A percentile compares a stretch with the other conserved stretches of the same genome.
phyloP scores from a whole-genome alignment of 2,113 vertebrate species.

The Ancistrus triradiatus region DNA sequence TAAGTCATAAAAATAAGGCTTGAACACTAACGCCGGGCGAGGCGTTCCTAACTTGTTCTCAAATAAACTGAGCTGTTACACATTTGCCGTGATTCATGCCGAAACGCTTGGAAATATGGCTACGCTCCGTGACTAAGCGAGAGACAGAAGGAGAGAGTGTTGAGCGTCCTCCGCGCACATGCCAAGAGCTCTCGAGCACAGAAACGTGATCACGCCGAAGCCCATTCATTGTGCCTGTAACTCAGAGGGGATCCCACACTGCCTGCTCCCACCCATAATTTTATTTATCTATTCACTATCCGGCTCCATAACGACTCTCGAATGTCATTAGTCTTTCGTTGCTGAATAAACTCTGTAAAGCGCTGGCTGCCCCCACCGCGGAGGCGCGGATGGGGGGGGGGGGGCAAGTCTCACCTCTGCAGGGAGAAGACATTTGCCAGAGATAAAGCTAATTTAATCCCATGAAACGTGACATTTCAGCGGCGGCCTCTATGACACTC shows the following conservation, averaged over 20 bases:
- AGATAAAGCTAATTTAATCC: conserved; percentile 48
- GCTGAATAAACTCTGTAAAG: conserved; percentile 20
- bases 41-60: too few species aligned
- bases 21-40: too few species aligned
- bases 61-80: too few species aligned
- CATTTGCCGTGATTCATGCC: not conserved
- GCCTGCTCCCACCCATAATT: conserved; percentile 20
- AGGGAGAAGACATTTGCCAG: conserved; percentile 52
- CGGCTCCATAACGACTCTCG: conserved; percentile 30
- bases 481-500: conserved; percentile 40
- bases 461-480: conserved; percentile 44
- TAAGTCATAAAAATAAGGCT: too few species aligned
- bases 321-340: conserved; percentile 30
- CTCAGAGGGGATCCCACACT: conserved; percentile 27
- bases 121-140: conserved; percentile 2
- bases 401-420: conserved; percentile 49
- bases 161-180: conserved; percentile 30
- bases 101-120: not conserved
- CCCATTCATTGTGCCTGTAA: conserved; percentile 31
- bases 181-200: conserved; percentile 29
- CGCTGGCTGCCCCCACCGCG: conserved; percentile 6
- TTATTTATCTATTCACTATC: conserved; percentile 34
- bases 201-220: conserved; percentile 21
- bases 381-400: conserved; percentile 53
- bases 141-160: not conserved